phyloP scores from a whole-genome alignment of 2,797 vertebrate genomes.

The Xenopus petersii region DNA sequence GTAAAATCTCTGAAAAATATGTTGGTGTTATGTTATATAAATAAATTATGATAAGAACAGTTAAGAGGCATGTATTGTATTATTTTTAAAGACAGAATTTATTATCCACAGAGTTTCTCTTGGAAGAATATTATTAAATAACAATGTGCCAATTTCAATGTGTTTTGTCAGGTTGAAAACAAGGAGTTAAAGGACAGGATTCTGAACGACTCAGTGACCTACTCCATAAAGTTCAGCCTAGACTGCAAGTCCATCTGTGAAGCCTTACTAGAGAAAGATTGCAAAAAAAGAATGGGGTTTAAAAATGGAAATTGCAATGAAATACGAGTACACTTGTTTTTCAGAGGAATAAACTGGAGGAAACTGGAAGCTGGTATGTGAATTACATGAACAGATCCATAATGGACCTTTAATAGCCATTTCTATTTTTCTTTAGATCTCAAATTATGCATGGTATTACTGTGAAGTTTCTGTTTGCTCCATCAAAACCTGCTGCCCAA shows the following conservation, averaged over 20 bases:
- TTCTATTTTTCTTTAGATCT: no score
- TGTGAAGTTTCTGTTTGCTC: no score
- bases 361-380: constrained; percentile 81
- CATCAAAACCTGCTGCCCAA: no score
- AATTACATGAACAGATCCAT: not conserved
- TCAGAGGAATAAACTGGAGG: constrained; percentile 79
- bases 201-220: constrained; percentile 67
- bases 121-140: not conserved
- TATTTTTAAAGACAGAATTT: no score
- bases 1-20: no score
- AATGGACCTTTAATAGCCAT: no score
- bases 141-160: not conserved
- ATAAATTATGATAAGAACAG: no score
- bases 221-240: constrained; percentile 72
- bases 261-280: constrained; percentile 75
- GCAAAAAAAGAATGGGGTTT: constrained; percentile 75
- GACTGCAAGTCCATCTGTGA: constrained; percentile 73
- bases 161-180: constrained; percentile 73
- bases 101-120: not conserved
- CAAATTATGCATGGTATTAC: no score
- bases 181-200: constrained; percentile 83
- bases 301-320: constrained; percentile 69
- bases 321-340: constrained; percentile 71
- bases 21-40: no score
- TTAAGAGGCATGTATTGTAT: no score